These are phyloP conservation scores for Prionailurus bengalensis DNA, from an alignment of 2,113 vertebrate genomes.

Conservation along the genomic window DNA sequence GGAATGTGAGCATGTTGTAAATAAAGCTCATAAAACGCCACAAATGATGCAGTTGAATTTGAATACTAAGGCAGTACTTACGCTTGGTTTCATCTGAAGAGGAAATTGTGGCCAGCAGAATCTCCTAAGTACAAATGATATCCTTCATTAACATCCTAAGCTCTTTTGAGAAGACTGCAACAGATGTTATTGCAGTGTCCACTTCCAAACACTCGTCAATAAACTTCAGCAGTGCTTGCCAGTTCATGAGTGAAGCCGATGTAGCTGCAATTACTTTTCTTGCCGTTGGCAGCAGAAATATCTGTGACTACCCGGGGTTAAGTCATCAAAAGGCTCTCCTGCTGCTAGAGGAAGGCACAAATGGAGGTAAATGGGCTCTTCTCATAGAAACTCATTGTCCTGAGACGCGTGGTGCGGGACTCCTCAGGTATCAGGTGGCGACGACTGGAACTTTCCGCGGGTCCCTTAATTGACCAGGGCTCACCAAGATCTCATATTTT, in stretches of 20 bases:
- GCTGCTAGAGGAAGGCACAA: background rate
- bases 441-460: background rate
- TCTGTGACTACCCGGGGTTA: background rate
- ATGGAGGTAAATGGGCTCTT: background rate
- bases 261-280: conserved; percentile 67
- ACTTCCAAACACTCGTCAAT: conserved; percentile 66
- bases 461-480: background rate
- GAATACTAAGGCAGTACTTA: background rate
- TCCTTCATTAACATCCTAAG: conserved; percentile 24
- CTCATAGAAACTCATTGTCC: background rate
- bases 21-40: background rate
- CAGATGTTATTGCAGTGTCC: conserved; percentile 41
- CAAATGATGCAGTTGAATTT: background rate
- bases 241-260: conserved; percentile 61
- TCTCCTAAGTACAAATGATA: background rate
- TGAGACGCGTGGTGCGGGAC: background rate
- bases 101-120: background rate
- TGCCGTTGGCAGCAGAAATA: conserved; percentile 32
- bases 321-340: background rate
- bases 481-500: background rate
- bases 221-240: conserved; percentile 29
- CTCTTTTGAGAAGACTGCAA: background rate
- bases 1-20: conserved; percentile 4
- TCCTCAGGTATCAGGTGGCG: background rate
- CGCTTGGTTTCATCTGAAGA: background rate